Evolutionary conservation across 2,797 vertebrate species (phyloP).

Genomic region (Enteromius unitaeniatus): DNA sequence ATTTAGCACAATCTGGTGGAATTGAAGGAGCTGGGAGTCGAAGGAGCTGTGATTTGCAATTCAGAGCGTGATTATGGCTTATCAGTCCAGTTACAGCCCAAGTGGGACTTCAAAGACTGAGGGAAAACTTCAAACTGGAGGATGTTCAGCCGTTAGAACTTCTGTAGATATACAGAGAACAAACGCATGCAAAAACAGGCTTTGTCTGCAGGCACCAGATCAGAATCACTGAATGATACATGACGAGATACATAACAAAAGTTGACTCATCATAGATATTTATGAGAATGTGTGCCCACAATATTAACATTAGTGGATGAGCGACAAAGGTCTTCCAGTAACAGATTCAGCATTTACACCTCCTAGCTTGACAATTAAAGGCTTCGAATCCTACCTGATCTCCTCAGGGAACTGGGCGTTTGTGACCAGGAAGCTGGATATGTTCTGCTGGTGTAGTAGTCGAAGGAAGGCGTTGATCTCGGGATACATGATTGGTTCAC

Average conservation of each 20-base stretch:
- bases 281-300: background rate
- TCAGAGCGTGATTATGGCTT: constrained; percentile 47
- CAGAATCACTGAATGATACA: constrained; percentile 1
- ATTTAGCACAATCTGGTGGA: constrained; percentile 26
- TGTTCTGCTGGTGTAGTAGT: constrained; percentile 83
- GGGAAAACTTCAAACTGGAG: constrained; percentile 32
- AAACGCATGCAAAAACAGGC: background rate
- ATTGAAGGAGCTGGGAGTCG: constrained; percentile 24
- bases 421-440: constrained; percentile 95
- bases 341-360: background rate
- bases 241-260: background rate
- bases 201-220: constrained; percentile 7
- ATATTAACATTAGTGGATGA: background rate
- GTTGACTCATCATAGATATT: background rate
- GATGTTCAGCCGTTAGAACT: constrained; percentile 26
- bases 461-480: constrained; percentile 89
- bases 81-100: constrained; percentile 46
- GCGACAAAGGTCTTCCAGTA: background rate
- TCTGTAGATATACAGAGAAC: constrained; percentile 13
- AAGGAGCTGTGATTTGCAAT: constrained; percentile 47
- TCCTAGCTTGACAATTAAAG: background rate
- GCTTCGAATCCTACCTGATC: constrained; percentile 82
- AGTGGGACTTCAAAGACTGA: constrained; percentile 28
- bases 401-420: constrained; percentile 93
- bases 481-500: constrained; percentile 96